Evolutionary conservation across 1,140 invertebrate species (phyloP).

Genomic region (Penaeus vannamei): DNA sequence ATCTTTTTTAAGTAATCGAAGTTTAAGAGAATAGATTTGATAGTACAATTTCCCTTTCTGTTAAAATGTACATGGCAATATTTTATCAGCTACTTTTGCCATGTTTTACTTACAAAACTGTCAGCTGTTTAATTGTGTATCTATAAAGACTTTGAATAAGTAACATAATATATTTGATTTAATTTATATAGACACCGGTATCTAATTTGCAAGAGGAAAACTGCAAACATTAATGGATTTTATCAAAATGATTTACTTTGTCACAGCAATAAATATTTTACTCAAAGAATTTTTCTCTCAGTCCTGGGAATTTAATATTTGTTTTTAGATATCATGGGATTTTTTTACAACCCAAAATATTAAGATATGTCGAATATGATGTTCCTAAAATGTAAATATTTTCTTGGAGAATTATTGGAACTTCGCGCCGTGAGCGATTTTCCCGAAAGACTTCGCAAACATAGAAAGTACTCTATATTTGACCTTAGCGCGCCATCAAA

Average conservation of each 20-base stretch:
- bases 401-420: slow-evolving; percentile 42
- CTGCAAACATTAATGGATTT: too few relatives aligned
- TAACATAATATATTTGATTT: background rate
- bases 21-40: background rate
- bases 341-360: too few relatives aligned
- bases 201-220: background rate
- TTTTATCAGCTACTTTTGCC: slow-evolving; percentile 55
- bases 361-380: too few relatives aligned
- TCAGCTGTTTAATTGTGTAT: slow-evolving; percentile 54
- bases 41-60: background rate
- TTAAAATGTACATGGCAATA: background rate
- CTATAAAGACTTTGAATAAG: background rate
- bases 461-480: too few relatives aligned
- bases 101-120: background rate
- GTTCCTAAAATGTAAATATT: too few relatives aligned
- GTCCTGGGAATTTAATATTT: too few relatives aligned
- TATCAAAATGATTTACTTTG: too few relatives aligned
- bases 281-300: too few relatives aligned
- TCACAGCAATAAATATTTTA: too few relatives aligned
- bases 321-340: too few relatives aligned
- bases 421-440: slow-evolving; percentile 1
- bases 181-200: background rate
- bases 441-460: slow-evolving; percentile 44
- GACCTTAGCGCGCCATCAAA: background rate
- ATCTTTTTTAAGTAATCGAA: too few relatives aligned